Evolutionary conservation across 1,140 invertebrate species (phyloP).

Genomic region (Hermatobates lingyangjiaoensis): DNA sequence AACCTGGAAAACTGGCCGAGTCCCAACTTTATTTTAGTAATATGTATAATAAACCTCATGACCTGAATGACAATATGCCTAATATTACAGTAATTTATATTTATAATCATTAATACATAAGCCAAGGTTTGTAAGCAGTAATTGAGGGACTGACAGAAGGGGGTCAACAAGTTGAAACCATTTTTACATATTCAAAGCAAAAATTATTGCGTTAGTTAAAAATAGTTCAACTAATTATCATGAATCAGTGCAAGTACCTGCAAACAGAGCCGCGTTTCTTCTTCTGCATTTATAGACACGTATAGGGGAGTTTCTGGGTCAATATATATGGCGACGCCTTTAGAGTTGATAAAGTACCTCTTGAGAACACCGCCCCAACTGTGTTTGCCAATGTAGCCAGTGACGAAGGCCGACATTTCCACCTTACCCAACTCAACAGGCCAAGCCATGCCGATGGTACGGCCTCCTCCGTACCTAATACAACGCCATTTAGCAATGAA

Average conservation of each 20-base stretch:
- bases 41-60: no score
- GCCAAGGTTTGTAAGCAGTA: no score
- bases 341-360: slow-evolving; percentile 65
- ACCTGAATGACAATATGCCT: no score
- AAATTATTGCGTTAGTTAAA: not conserved
- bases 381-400: slow-evolving; percentile 42
- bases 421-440: slow-evolving; percentile 52
- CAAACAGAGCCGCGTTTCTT: slow-evolving; percentile 26
- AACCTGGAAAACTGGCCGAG: no score
- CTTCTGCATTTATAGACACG: slow-evolving; percentile 42
- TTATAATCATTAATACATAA: no score
- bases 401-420: slow-evolving; percentile 57
- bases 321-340: slow-evolving; percentile 58
- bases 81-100: no score
- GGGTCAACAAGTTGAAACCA: no score
- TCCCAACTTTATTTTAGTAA: no score
- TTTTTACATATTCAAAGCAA: not conserved
- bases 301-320: slow-evolving; percentile 58
- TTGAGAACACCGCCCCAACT: slow-evolving; percentile 65
- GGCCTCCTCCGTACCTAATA: slow-evolving; percentile 61
- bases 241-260: slow-evolving; percentile 13
- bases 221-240: not conserved
- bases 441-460: slow-evolving; percentile 54
- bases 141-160: no score
- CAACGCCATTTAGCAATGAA: not conserved